Base-by-base conservation (phyloP, 2,888 invertebrate genomes). In the Tiliacea aurago region DNA sequence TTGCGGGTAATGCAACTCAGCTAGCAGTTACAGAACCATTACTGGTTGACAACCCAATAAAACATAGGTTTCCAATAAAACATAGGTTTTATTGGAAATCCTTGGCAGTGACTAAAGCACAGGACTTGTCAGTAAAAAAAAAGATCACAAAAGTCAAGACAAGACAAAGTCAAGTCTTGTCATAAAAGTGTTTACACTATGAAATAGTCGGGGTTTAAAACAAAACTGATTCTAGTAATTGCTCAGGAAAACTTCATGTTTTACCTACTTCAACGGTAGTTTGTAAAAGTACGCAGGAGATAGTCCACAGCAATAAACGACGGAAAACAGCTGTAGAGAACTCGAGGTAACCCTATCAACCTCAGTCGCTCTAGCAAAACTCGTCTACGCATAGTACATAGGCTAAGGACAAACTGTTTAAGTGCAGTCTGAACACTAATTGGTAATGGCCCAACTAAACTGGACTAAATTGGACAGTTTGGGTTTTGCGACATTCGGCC, bases 401-500 rank as follows among this genome's bases (percentile, higher is more conserved):
- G 78, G 85, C 83, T 90, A 89, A 90, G 90, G 90, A 87, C 90
- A 86, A 86, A 87, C 84, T 86, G 84, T 87, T 87, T 87, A 72
- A 83, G 86, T 85, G 84, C 69, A 76, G 71, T 81, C 84, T 84
- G 78, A 66, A 78, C 76, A 83, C 87, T 89, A 91, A 90, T 91
- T 90, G 89, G 86, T 86, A 86, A 84, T 87, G 72, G 78, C 74
- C 79, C 64, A 81, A 86, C 85, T 87, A 85, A 88, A 90, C 88
- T 89, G 85, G 83, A 78, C 80, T 84, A 84, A 86, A 80, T 80
- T 80, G 56, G 71, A 53, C 65, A 58, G 70, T 75, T 80, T 59
- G 20, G 66, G 58, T 28, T 74, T 70, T 6, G 69, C 69, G 43
- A 71, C 53, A 67, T 78, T 78, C 59, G 70, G 73, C 64, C 59